Evolutionary conservation across 2,113 vertebrate genomes (phyloP).

Genomic region (Tor tambroides): DNA sequence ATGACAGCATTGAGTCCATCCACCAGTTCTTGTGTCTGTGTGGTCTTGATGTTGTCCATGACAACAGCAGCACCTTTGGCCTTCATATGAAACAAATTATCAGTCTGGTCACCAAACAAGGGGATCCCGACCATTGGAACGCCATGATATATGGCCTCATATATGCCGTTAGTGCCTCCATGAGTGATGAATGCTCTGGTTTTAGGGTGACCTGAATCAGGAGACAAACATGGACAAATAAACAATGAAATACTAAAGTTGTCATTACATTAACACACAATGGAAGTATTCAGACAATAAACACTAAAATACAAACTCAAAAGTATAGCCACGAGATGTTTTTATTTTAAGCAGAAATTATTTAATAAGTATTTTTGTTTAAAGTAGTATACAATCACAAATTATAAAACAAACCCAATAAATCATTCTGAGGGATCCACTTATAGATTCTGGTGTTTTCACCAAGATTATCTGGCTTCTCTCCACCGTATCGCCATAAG

Average conservation of each 20-base stretch:
- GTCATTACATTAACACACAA: too few relatives aligned
- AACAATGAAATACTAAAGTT: too few relatives aligned
- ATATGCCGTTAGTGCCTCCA: constrained; percentile 90
- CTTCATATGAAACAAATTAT: constrained; percentile 84
- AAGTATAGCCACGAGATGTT: too few relatives aligned
- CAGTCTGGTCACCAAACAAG: constrained; percentile 85
- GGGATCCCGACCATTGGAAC: constrained; percentile 90
- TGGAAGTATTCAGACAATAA: too few relatives aligned
- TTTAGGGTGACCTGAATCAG: constrained; percentile 82
- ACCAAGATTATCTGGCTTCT: constrained; percentile 78
- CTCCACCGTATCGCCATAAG: constrained; percentile 83
- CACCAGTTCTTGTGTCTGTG: constrained; percentile 76
- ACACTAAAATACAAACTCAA: too few relatives aligned
- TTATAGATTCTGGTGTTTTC: constrained; percentile 81
- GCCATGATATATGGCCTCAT: constrained; percentile 93
- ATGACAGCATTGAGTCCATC: constrained; percentile 80
- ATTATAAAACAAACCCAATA: constrained; percentile 77
- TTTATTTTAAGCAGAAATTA: too few relatives aligned
- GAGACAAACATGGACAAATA: not conserved
- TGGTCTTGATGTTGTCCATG: constrained; percentile 71
- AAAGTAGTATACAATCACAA: not conserved
- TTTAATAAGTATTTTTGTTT: too few relatives aligned
- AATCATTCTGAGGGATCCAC: constrained; percentile 90
- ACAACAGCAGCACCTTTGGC: constrained; percentile 81
- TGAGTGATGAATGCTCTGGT: constrained; percentile 89